A percentile compares a stretch with the other conserved stretches of the same genome.
phyloP scores from a whole-genome alignment of 2,888 invertebrate genomes.

The Bunonema sp. region DNA sequence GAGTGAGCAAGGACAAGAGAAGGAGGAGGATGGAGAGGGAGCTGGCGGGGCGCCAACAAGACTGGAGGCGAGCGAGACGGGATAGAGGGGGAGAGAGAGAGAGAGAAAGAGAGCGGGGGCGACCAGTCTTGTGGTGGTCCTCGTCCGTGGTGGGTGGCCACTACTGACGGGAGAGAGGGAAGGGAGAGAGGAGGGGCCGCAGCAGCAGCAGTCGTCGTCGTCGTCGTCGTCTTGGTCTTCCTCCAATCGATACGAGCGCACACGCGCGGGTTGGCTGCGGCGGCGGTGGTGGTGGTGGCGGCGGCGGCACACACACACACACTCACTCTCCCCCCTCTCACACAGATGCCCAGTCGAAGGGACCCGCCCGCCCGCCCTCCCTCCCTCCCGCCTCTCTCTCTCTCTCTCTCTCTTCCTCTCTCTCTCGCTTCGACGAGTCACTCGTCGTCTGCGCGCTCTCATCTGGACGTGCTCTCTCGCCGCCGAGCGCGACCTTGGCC shows the following conservation, averaged over 20 bases:
- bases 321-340: not conserved
- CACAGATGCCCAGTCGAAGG: no score
- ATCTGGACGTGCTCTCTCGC: not conserved
- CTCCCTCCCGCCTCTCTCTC: not conserved
- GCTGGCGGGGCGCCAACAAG: not conserved
- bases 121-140: not conserved
- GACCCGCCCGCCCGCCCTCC: no score
- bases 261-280: not conserved
- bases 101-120: conserved; percentile 1
- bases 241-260: not conserved
- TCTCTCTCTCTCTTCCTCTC: no score
- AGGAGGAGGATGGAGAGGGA: not conserved
- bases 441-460: no score
- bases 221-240: not conserved
- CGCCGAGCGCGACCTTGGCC: not conserved
- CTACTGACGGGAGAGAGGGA: not conserved
- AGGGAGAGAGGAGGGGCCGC: not conserved
- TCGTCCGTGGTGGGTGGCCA: not conserved
- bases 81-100: not conserved
- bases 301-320: not conserved
- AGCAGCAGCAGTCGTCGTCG: no score
- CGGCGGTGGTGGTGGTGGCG: not conserved
- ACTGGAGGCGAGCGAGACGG: not conserved
- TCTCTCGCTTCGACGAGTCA: no score
- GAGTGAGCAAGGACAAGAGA: not conserved